phyloP scores from a whole-genome alignment of 2,797 vertebrate species.

The Oryzias dopingdopingensis region DNA sequence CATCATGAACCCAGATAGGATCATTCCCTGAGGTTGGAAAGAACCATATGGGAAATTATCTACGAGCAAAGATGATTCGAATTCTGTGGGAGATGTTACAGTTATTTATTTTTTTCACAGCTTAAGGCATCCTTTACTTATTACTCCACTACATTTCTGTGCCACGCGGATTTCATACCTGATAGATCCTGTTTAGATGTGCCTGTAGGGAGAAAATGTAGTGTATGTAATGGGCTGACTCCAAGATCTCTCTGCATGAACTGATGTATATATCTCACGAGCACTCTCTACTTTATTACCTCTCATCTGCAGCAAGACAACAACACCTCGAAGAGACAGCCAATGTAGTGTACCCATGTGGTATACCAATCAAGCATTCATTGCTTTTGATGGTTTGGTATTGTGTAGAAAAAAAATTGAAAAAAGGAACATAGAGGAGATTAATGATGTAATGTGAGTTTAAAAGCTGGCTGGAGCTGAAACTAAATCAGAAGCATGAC shows the following conservation, averaged over 20 bases:
- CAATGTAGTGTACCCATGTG: slow-evolving; percentile 40
- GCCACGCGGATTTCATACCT: slow-evolving; percentile 81
- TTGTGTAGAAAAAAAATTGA: slow-evolving; percentile 28
- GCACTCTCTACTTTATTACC: slow-evolving; percentile 51
- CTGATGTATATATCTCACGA: slow-evolving; percentile 48
- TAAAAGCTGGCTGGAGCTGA: slow-evolving; percentile 18
- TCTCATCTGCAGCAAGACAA: slow-evolving; percentile 44
- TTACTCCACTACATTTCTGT: slow-evolving; percentile 70
- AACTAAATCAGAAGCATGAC: slow-evolving; percentile 37
- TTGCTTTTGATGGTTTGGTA: slow-evolving; percentile 53
- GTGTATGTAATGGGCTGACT: slow-evolving; percentile 73
- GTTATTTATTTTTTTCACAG: slow-evolving; percentile 39
- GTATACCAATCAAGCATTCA: slow-evolving; percentile 51
- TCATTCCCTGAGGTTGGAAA: slow-evolving; percentile 64
- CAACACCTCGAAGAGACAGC: slow-evolving; percentile 40
- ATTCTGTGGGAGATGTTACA: slow-evolving; percentile 47
- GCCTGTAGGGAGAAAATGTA: slow-evolving; percentile 82
- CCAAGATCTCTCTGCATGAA: slow-evolving; percentile 52
- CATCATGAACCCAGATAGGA: slow-evolving; percentile 70
- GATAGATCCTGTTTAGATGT: slow-evolving; percentile 85
- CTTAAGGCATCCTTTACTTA: slow-evolving; percentile 58
- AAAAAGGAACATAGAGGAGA: slow-evolving; percentile 21
- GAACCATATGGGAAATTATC: slow-evolving; percentile 60
- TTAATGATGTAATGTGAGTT: slow-evolving; percentile 51
- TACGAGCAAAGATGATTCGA: slow-evolving; percentile 60